Evolutionary conservation across 2,888 invertebrate genomes (phyloP).

Genomic region (Synergus itoensis): DNA sequence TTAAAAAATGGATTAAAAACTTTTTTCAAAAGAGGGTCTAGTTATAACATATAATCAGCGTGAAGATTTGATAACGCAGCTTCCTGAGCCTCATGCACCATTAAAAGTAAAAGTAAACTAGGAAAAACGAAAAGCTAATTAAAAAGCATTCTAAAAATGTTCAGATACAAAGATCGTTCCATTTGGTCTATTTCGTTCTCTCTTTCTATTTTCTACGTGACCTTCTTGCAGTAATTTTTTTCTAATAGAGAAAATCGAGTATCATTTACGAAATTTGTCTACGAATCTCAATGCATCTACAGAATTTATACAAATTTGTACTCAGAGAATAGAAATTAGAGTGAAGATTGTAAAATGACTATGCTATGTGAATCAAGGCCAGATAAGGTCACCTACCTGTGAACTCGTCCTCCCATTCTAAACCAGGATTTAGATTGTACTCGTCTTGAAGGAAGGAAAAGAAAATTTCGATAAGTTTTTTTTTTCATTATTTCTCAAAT

Average conservation of each 20-base stretch:
- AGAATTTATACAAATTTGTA: neutral
- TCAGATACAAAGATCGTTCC: neutral
- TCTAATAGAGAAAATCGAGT: neutral
- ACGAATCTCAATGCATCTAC: conserved; percentile 36
- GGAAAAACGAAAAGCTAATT: conserved; percentile 49
- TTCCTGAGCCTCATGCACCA: conserved; percentile 77
- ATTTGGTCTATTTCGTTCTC: neutral
- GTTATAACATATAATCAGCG: conserved; percentile 26
- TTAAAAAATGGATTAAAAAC: conserved; percentile 47
- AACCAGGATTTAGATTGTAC: conserved; percentile 99
- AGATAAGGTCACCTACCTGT: conserved; percentile 92
- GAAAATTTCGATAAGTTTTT: conserved; percentile 79
- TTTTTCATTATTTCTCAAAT: conserved; percentile 63
- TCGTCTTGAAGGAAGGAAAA: conserved; percentile 92
- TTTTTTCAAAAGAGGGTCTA: neutral
- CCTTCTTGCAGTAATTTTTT: conserved; percentile 35
- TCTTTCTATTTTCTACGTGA: conserved; percentile 25
- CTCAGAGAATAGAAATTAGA: conserved; percentile 46
- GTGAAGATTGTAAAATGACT: conserved; percentile 51
- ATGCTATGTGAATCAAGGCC: conserved; percentile 55
- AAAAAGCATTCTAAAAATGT: conserved; percentile 34
- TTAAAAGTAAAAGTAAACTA: conserved; percentile 50
- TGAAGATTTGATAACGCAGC: conserved; percentile 77
- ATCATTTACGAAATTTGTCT: neutral
- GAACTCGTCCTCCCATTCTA: conserved; percentile 99